A percentile compares a stretch with the other conserved stretches of the same genome.
Evolutionary conservation across 2,888 invertebrate genomes (phyloP).

Genomic region (Fragum fragum): DNA sequence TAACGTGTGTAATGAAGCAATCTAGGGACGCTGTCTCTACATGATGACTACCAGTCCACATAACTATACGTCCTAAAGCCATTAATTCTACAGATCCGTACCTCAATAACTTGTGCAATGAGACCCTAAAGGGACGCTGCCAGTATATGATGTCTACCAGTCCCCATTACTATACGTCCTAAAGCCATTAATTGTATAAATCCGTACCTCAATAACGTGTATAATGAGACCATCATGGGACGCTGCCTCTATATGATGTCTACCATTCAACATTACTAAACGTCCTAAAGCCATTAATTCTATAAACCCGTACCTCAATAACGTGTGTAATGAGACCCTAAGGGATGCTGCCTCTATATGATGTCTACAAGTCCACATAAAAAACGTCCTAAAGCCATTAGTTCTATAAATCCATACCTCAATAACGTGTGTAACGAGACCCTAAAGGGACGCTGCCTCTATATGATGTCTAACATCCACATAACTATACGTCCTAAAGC

Average conservation of each 20-base stretch:
- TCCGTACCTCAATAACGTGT: conserved; percentile 87
- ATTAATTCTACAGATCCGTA: no score
- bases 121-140: conserved; percentile 88
- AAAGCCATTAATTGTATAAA: conserved; percentile 88
- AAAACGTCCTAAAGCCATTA: conserved; percentile 87
- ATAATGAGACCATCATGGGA: conserved; percentile 85
- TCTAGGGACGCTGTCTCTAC: conserved; percentile 72
- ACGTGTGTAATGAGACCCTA: conserved; percentile 88
- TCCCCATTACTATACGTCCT: conserved; percentile 85
- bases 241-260: conserved; percentile 33
- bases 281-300: conserved; percentile 88
- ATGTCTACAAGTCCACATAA: conserved; percentile 85
- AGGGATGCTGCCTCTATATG: conserved; percentile 88
- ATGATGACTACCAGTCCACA: conserved; percentile 84
- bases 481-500: conserved; percentile 87
- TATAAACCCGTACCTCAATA: conserved; percentile 87
- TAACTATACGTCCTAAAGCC: conserved; percentile 62
- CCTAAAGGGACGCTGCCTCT: conserved; percentile 88
- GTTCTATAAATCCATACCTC: conserved; percentile 86
- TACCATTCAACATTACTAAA: conserved; percentile 82
- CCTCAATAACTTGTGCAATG: no score
- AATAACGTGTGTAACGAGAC: conserved; percentile 88
- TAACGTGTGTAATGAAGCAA: no score
- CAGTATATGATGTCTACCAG: conserved; percentile 86
- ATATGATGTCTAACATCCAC: conserved; percentile 84